Conservation (phyloP, 2,888 invertebrate species). For the Eutolmus rufibarbis region DNA sequence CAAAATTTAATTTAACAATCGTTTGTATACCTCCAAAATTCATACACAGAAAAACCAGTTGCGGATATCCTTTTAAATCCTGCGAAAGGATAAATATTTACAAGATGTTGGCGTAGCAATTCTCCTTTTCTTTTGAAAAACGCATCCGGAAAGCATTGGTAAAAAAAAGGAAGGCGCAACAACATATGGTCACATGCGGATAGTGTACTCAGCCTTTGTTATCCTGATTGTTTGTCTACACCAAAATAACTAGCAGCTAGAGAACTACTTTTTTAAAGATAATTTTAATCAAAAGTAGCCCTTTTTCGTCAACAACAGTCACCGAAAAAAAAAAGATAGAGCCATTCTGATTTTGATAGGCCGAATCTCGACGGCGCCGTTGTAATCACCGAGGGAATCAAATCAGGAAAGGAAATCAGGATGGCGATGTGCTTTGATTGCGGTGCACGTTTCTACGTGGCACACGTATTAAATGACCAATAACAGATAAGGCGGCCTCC, state of each 20-base stretch:
- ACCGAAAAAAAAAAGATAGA: neutral
- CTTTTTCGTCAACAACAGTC: neutral
- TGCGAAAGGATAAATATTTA: neutral
- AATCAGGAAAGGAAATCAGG: neutral
- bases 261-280: neutral
- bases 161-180: neutral
- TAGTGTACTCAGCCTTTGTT: neutral
- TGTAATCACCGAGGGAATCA: neutral
- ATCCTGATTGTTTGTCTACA: neutral
- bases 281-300: neutral
- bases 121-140: neutral
- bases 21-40: neutral
- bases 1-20: no score
- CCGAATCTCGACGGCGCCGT: neutral
- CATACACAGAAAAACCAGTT: neutral
- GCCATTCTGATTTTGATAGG: neutral
- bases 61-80: neutral
- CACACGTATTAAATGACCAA: conserved; percentile 39
- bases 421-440: conserved; percentile 20
- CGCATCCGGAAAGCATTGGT: neutral
- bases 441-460: conserved; percentile 27
- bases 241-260: neutral
- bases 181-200: neutral
- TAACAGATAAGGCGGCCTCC: conserved; percentile 34
- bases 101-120: neutral